Evolutionary conservation across 2,888 invertebrate species (phyloP).

Genomic region (Creontiades dilutus): DNA sequence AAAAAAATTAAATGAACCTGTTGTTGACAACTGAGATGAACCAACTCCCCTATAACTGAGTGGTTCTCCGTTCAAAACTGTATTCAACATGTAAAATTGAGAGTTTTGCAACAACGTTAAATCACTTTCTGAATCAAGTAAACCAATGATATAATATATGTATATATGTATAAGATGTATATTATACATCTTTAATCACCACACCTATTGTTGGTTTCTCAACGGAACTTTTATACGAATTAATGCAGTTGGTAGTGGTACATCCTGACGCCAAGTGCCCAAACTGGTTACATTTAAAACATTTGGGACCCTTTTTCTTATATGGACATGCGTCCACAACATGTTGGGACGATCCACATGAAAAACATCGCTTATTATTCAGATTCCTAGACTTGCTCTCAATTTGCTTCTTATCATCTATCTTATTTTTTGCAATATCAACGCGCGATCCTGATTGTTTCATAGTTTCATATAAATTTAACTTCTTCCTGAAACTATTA

Average conservation of each 20-base stretch:
- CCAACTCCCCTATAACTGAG: not conserved
- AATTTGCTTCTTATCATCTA: too few relatives aligned
- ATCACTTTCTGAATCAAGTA: not conserved
- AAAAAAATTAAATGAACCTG: not conserved
- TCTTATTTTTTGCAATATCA: not conserved
- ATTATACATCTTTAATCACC: too few relatives aligned
- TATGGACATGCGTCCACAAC: not conserved
- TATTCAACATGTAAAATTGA: not conserved
- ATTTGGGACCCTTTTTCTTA: not conserved
- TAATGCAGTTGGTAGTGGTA: not conserved
- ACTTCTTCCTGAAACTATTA: not conserved
- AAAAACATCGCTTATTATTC: not conserved
- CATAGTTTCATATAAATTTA: not conserved
- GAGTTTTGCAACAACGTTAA: not conserved
- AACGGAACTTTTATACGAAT: too few relatives aligned
- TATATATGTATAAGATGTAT: too few relatives aligned
- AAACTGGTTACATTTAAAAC: not conserved
- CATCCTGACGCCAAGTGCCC: not conserved
- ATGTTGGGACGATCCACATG: not conserved
- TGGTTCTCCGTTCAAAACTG: not conserved
- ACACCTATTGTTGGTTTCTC: too few relatives aligned
- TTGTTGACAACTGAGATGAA: not conserved
- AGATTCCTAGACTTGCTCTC: too few relatives aligned
- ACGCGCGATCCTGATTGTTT: not conserved
- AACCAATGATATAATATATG: too few relatives aligned